phyloP scores from a whole-genome alignment of 2,797 vertebrate genomes.

The Leontopithecus rosalia region DNA sequence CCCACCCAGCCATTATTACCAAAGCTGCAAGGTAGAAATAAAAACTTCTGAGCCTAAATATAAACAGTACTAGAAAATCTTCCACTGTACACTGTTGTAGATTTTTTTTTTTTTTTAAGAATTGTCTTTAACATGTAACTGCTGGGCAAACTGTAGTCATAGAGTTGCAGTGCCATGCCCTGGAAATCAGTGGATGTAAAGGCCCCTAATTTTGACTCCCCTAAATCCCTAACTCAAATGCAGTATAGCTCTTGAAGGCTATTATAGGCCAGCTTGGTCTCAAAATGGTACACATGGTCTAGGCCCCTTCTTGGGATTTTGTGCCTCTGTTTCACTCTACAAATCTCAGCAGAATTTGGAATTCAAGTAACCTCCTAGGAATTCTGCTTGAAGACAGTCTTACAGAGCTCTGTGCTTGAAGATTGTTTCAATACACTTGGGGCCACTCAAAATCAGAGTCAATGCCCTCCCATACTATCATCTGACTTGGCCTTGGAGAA shows the following conservation, averaged over 20 bases:
- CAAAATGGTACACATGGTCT: background rate
- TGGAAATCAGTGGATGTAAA: slow-evolving; percentile 37
- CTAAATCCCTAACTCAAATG: background rate
- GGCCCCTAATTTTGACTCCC: background rate
- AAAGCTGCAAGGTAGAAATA: slow-evolving; percentile 14
- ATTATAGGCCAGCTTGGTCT: background rate
- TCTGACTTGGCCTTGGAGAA: background rate
- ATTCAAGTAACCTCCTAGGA: background rate
- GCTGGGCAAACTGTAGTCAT: background rate
- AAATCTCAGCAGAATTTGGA: background rate
- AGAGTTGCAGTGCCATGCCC: background rate
- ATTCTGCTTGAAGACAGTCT: background rate
- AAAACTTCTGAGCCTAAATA: background rate
- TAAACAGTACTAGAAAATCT: background rate
- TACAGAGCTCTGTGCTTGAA: background rate
- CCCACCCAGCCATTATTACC: background rate
- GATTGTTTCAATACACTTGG: background rate
- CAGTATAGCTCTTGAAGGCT: background rate
- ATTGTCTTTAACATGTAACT: background rate
- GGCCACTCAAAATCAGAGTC: background rate
- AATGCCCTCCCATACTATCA: background rate
- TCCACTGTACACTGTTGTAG: background rate
- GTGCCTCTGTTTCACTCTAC: background rate
- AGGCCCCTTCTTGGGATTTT: background rate
- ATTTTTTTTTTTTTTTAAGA: background rate